These are phyloP conservation scores for Helostoma temminkii DNA, from an alignment of 2,797 vertebrate species.

Conservation along the genomic window DNA sequence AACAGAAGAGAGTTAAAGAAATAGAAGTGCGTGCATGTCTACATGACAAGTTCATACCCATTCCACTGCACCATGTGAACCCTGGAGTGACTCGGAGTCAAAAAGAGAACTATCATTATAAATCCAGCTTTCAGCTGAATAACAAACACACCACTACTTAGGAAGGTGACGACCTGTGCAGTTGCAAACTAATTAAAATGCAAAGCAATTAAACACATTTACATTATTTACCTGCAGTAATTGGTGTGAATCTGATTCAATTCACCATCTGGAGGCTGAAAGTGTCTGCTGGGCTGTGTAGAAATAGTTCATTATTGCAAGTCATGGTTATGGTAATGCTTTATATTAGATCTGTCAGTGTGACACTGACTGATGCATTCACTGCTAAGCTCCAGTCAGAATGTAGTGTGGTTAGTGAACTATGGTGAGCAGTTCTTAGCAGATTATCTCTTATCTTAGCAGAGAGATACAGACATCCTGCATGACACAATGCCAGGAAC, in stretches of 20 bases:
- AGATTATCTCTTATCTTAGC: not conserved
- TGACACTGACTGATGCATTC: not conserved
- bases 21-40: not conserved
- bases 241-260: constrained; percentile 5
- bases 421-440: not conserved
- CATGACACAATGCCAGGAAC: too few relatives aligned
- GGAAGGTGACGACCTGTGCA: not conserved
- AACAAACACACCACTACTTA: not conserved
- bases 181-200: not conserved
- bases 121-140: constrained; percentile 23
- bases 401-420: not conserved
- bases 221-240: constrained; percentile 20
- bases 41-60: constrained; percentile 57
- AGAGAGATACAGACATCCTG: not conserved
- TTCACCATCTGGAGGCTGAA: not conserved
- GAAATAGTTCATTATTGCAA: not conserved
- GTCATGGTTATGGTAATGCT: not conserved
- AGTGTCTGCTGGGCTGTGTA: not conserved
- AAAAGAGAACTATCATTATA: constrained; percentile 15
- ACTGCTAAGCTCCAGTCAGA: not conserved
- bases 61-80: constrained; percentile 54
- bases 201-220: not conserved
- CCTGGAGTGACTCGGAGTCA: constrained; percentile 49
- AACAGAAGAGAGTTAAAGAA: not conserved
- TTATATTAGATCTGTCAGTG: not conserved